Conservation (phyloP, 2,888 invertebrate genomes). For the Psococerastis gibbosa region DNA sequence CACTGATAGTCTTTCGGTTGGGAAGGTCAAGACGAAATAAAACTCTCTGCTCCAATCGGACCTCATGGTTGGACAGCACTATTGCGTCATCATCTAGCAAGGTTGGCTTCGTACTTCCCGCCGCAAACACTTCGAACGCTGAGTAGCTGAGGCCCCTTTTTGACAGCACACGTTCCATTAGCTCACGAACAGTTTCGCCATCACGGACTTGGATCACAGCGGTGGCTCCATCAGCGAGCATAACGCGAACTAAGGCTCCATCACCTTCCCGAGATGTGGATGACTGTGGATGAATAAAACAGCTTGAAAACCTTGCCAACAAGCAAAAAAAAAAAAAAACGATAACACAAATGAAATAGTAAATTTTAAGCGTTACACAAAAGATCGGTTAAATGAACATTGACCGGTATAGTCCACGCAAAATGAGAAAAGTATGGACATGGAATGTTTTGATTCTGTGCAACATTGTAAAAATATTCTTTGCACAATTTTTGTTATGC, state of each 20-base stretch:
- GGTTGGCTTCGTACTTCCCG: conserved; percentile 27
- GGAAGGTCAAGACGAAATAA: conserved; percentile 70
- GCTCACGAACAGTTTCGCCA: conserved; percentile 51
- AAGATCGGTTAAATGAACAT: too few relatives aligned
- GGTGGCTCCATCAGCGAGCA: conserved; percentile 78
- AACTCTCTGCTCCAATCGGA: conserved; percentile 65
- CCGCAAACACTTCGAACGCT: conserved; percentile 51
- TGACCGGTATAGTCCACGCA: too few relatives aligned
- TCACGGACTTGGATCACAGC: conserved; percentile 73
- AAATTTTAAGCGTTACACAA: too few relatives aligned
- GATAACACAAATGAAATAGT: too few relatives aligned
- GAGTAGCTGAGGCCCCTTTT: conserved; percentile 61
- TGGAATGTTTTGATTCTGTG: too few relatives aligned
- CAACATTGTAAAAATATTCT: too few relatives aligned
- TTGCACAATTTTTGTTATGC: too few relatives aligned
- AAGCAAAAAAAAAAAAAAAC: too few relatives aligned
- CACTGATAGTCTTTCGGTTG: conserved; percentile 60
- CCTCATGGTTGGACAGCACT: conserved; percentile 61
- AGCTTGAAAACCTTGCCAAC: too few relatives aligned
- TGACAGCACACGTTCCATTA: conserved; percentile 65
- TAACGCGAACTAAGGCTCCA: conserved; percentile 35
- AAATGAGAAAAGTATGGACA: too few relatives aligned
- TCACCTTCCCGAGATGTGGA: conserved; percentile 11
- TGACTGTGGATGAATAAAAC: too few relatives aligned
- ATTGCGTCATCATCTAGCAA: conserved; percentile 51